Base-by-base conservation (phyloP, 2,888 invertebrate genomes). In the Perizoma affinitatum region DNA sequence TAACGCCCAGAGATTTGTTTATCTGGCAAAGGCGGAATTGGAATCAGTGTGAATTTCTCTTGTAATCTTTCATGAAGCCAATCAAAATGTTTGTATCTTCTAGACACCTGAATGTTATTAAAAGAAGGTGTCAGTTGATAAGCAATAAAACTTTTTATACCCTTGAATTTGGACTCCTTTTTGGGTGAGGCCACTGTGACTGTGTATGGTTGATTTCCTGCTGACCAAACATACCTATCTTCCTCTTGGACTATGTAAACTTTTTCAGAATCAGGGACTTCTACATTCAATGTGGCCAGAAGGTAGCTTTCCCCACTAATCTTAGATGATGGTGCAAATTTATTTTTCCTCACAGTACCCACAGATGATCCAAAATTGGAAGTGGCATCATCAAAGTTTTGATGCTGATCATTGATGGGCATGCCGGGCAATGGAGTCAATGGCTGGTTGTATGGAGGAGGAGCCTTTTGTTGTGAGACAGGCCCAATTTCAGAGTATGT, bases 1-100 rank as follows among this genome's bases (percentile, higher is more conserved):
- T 98, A 99, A 53, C 98, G 94, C 6, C 98, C 98, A 43, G 98
- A 97, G 67, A 99, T 98, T 87, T 99, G 98, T 90, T 99, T 99
- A 82, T 99, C 99, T 8, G 99, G 99, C 66, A 99, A 87, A 2
- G 99, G 99, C 59, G 99, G 99, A 75, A 99, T 96, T 4, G 98
- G 98, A 76, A 99, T 96, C 55, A 98, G 94, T 70, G 97, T 96
- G 86, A 97, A 99, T 88, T 99, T 99, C 71, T 97, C 97, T 74
- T 96, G 96, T 67, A 99, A 91, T 72, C 98, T 94, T 82, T 97
- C 97, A 87, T 99, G 98, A 55, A 99, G 88, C 99, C 99, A 99
- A 93, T 99, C 99, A 88, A 99, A 99, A 87, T 99, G 99, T 87
- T 99, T 99, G 90, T 99, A 99, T 72, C 99, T 94, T 68, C 99